Conservation (phyloP, 2,113 vertebrate species). For the Petaurus breviceps region DNA sequence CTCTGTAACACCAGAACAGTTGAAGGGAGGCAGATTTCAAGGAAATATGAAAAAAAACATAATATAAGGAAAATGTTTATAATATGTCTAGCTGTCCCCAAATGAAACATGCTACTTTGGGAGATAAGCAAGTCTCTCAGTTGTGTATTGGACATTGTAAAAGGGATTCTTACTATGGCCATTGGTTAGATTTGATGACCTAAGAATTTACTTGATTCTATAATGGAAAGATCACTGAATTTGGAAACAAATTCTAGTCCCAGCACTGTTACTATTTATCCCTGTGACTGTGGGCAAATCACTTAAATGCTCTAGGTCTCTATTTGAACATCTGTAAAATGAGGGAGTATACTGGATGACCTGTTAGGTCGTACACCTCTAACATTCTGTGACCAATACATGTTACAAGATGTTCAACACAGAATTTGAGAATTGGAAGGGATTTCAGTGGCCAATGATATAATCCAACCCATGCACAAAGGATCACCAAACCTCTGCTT, state of each 20-base stretch:
- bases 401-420: neutral
- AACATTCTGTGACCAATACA: neutral
- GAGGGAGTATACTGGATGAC: neutral
- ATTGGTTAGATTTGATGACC: neutral
- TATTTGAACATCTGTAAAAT: neutral
- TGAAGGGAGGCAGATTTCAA: neutral
- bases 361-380: neutral
- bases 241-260: neutral
- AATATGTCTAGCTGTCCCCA: neutral
- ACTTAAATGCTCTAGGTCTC: neutral
- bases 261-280: neutral
- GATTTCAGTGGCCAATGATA: neutral
- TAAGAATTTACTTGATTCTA: neutral
- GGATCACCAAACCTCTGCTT: too few relatives aligned
- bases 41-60: neutral
- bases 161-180: neutral
- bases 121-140: neutral
- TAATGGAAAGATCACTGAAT: neutral
- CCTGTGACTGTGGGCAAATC: neutral
- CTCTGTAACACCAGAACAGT: neutral
- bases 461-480: neutral
- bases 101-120: neutral
- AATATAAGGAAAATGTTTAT: neutral
- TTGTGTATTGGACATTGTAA: too few relatives aligned
- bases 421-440: neutral